Base-by-base conservation (phyloP, 2,797 vertebrate species). In the Macropus fuliginosus region DNA sequence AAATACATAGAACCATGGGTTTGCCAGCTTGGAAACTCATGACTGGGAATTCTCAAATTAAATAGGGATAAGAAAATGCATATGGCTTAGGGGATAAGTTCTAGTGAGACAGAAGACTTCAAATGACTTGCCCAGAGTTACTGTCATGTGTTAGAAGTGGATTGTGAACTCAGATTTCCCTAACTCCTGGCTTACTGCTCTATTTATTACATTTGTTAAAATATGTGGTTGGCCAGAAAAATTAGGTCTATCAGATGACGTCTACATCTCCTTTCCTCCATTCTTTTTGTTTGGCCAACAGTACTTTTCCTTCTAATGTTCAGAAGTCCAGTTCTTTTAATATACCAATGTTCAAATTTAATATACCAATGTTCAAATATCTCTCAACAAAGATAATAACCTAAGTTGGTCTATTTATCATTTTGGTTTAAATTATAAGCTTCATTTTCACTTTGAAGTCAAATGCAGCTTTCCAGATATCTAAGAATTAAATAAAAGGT, bases 391-490 rank as follows among this genome's bases (percentile, higher is more conserved):
- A 81, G n/a, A 24, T 40, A 81, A 24, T 40, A 46, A 46, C 3
- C 31, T 46, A 81, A 46, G 21, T 46, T 46, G 16, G 8, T 0
- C 18, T 81, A 10, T 81, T 40, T 81, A 46, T 21, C n/a, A 81
- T 46, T 81, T 46, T 81, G n/a, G 18, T 81, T 81, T 81, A 3
- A 81, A 81, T 50, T 21, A 92, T 91, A 91, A 94, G 87, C 90
- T 93, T 46, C 21, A 54, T 91, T 94, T 96, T 90, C 40, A 74
- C n/a, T 89, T 95, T 91, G 56, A 93, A 96, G 31, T 40, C 91
- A 50, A 94, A 92, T 95, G 21, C 91, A 96, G 92, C 54, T 94
- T 18, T 93, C 9, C 5, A 56, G 56, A 57, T 57, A 57, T 11
- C 27, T 57, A 57, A 57, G 27, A 57, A 57, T 57, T 29, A 57